These are phyloP conservation scores for Lepetodrilus schrolli DNA, from an alignment of 2,888 invertebrate genomes.

Conservation along the genomic window DNA sequence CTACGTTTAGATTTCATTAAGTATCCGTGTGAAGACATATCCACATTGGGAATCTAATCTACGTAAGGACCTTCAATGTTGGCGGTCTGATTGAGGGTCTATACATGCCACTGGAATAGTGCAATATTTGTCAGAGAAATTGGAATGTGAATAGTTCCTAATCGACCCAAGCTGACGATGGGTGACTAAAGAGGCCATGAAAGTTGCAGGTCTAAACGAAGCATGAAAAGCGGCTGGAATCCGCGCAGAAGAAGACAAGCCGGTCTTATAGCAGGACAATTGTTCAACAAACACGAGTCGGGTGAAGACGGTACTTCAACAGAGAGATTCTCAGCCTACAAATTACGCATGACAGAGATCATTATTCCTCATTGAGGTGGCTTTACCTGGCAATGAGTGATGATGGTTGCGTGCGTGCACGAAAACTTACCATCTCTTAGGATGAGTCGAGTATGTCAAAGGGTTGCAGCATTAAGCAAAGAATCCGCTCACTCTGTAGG, in stretches of 20 bases:
- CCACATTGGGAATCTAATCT: not conserved
- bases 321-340: conserved; percentile 5
- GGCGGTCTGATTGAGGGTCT: not conserved
- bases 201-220: conserved; percentile 2
- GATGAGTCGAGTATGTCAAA: too few relatives aligned
- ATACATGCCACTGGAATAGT: conserved; percentile 1
- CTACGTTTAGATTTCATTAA: not conserved
- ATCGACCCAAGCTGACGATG: conserved; percentile 9
- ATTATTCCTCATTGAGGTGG: conserved; percentile 11
- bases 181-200: conserved; percentile 19
- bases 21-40: conserved; percentile 1
- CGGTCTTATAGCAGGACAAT: not conserved
- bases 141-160: conserved; percentile 14
- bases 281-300: conserved; percentile 10
- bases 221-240: not conserved
- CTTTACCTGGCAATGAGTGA: not conserved
- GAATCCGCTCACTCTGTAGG: too few relatives aligned
- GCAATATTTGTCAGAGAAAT: conserved; percentile 6
- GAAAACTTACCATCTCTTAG: too few relatives aligned
- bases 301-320: conserved; percentile 8
- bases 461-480: too few relatives aligned
- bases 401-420: too few relatives aligned
- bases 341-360: conserved; percentile 12
- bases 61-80: not conserved
- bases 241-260: not conserved